Evolutionary conservation across 2,113 vertebrate genomes (phyloP).

Genomic region (Antigone vipio): DNA sequence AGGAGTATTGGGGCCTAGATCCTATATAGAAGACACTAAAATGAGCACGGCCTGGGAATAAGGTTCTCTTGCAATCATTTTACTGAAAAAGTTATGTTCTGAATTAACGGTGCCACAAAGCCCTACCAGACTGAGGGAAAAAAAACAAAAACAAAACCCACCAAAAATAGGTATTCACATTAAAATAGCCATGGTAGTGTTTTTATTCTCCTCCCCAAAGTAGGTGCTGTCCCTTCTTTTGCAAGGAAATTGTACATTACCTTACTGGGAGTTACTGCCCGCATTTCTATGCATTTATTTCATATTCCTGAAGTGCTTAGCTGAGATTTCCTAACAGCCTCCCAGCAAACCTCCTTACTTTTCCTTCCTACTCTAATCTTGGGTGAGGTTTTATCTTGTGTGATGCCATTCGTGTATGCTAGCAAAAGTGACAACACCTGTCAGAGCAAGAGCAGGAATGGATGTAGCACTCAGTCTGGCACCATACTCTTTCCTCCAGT

Average conservation of each 20-base stretch:
- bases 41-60: not conserved
- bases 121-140: not conserved
- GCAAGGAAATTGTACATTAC: not conserved
- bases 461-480: not conserved
- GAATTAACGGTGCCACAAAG: not conserved
- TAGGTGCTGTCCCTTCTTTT: not conserved
- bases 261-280: not conserved
- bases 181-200: not conserved
- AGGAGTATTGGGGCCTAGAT: not conserved
- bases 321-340: not conserved
- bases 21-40: not conserved
- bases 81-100: not conserved
- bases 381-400: not conserved
- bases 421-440: not conserved
- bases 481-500: not conserved
- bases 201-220: not conserved
- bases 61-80: not conserved
- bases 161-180: not conserved
- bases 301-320: not conserved
- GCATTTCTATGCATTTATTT: not conserved
- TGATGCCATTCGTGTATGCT: fast-evolving
- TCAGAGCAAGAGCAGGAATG: not conserved
- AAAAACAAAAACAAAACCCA: not conserved
- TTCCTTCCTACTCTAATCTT: not conserved
- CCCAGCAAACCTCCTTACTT: not conserved